Base-by-base conservation (phyloP, 2,113 vertebrate species). In the Acrocephalus kingi region DNA sequence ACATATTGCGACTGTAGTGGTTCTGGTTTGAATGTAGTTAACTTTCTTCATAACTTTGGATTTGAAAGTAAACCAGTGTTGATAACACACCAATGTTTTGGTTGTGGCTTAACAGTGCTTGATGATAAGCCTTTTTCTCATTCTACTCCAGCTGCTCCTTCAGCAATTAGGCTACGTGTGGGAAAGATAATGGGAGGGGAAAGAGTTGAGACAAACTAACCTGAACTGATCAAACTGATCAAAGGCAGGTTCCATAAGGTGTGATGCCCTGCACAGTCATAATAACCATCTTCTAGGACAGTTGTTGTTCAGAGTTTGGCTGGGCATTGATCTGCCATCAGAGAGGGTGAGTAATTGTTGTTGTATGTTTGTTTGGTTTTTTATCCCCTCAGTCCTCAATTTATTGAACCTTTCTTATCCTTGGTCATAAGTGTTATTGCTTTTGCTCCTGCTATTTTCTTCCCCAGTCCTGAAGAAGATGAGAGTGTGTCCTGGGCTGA, bases 111-210 rank as follows among this genome's bases (percentile, higher is more conserved):
- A 77, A 19, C 2, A 31, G 10, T 3, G 0, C 11, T 69, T 84
- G 1, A 43, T 8, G 7, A 16, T 4, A 56, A 55, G 10, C 5
- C 22, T 64, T 89, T 69, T 71, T 39, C 46, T 77, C 8, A 21
- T 10, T 66, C 28, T 39, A 7, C 43, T 58, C 10, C 23, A 3
- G 14, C 16, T 45, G 22, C 7, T 28, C 6, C 6, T 81, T 74
- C 46, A 54, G 28, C 15, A 71, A 49, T 39, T 54, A 56, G 7
- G 7, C 8, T 31, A 2, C 0, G 0, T 2, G 5, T 52, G 5
- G 18, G 3, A 45, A 90, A 63, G 15, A 51, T 63, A 66, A 22
- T 37, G 10, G 6, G 37, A 61, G 11, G 5, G 5, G 5, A 56
- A 48, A 71, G 8, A 61, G 13, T 19, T 81, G 23, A 18, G 9